Evolutionary conservation across 2,113 vertebrate species (phyloP).

Genomic region (Turdus rufiventris): DNA sequence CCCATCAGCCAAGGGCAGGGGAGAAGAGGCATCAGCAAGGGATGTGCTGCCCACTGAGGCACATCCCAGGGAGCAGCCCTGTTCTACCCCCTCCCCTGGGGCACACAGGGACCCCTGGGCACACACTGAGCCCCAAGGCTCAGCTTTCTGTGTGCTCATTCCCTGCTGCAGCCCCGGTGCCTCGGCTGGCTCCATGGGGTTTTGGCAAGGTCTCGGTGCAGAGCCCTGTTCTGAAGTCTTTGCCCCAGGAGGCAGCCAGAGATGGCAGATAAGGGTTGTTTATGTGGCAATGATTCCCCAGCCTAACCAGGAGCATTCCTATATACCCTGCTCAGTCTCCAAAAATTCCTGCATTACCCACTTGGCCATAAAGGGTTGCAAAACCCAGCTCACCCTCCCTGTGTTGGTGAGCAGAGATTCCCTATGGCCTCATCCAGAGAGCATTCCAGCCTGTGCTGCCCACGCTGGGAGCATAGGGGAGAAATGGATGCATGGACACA

Average conservation of each 20-base stretch:
- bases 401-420: neutral
- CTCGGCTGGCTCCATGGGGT: rapidly evolving
- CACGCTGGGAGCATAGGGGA: neutral
- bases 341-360: neutral
- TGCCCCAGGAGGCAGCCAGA: neutral
- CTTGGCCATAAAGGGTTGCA: neutral
- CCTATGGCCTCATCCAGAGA: rapidly evolving
- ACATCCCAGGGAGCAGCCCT: neutral
- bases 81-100: neutral
- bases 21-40: neutral
- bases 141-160: rapidly evolving
- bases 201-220: neutral
- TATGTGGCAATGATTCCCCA: neutral
- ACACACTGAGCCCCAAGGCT: neutral
- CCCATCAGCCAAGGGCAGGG: rapidly evolving
- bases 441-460: neutral
- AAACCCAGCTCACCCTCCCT: neutral
- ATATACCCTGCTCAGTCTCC: neutral
- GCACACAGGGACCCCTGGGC: rapidly evolving
- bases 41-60: neutral
- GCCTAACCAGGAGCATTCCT: neutral
- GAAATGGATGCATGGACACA: rapidly evolving
- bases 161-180: neutral
- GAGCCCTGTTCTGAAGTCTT: neutral
- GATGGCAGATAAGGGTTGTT: neutral